These are phyloP conservation scores for Condylostylus longicornis DNA, from an alignment of 1,140 invertebrate genomes.

Conservation along the genomic window DNA sequence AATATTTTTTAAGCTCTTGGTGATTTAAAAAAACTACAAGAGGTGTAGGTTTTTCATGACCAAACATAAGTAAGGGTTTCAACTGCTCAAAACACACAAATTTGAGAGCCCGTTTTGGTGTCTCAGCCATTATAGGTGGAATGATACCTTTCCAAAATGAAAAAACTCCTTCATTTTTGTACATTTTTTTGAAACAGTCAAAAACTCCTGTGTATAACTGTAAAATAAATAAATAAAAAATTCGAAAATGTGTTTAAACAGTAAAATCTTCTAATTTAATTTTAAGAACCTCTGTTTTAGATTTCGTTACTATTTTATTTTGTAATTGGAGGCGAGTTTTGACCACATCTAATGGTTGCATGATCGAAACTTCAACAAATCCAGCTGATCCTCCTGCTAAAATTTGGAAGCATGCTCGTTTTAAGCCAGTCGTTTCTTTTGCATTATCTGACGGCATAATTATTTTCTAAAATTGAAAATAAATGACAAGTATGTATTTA, in stretches of 20 bases:
- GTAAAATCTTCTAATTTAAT: not conserved
- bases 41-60: constrained; percentile 50
- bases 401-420: constrained; percentile 68
- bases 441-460: no score
- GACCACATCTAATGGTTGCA: constrained; percentile 87
- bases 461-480: no score
- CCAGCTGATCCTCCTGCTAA: constrained; percentile 78
- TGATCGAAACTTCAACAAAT: constrained; percentile 86
- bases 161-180: constrained; percentile 60
- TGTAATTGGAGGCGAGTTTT: constrained; percentile 81
- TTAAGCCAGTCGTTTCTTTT: constrained; percentile 31
- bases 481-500: no score
- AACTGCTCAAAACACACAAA: constrained; percentile 90
- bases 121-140: constrained; percentile 85
- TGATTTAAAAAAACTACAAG: constrained; percentile 39
- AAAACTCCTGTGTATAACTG: constrained; percentile 57
- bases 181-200: constrained; percentile 83
- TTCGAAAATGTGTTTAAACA: no score
- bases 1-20: constrained; percentile 6
- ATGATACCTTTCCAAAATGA: constrained; percentile 86
- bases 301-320: constrained; percentile 27
- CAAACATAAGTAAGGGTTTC: constrained; percentile 70
- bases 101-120: constrained; percentile 85
- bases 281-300: not conserved
- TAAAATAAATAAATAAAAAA: no score